Evolutionary conservation across 2,888 invertebrate genomes (phyloP), one percentile per base, ranked within the genome.

Genomic region (Athalia circularis): DNA sequence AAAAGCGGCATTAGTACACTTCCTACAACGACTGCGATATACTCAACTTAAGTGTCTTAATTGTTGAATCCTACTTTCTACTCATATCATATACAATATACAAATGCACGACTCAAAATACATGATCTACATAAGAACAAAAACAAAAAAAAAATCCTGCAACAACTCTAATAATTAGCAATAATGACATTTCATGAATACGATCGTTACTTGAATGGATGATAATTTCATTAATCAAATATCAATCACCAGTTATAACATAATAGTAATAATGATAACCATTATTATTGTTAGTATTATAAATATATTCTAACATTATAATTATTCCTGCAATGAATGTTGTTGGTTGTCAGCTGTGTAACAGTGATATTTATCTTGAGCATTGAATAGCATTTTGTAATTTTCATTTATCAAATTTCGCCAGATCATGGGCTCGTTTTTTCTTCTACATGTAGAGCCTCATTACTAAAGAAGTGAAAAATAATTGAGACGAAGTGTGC

Each of bases 1-100:
- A 61, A 77, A 80, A 72, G 84, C 85, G 83, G 81, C 80, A 82
- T 81, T 80, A 75, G 81, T 80, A 82, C 83, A 82, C 83, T 83
- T 84, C 82, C 77, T 70, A 80, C 72, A 64, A 78, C 74, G 64
- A 78, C 79, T 62, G 83, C 84, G 83, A 83, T 84, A 81, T 85
- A 84, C 82, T 84, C 82, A 84, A 87, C 84, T 82, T 29, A 86
- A 86, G 85, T 87, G 86, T 87, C 87, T 87, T 87, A 86, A 86
- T 82, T 82, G 81, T 87, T 84, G 84, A 83, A 85, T 87, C 82
- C 83, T 86, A 85, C 82, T 86, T 83, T 83, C 80, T 78, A 77
- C 80, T 77, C 68, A 80, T 65, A 61, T 80, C 77, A 67, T 77
- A 43, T 50, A 75, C 57, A 45, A 47, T 7, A 47, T n/a, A 65